A percentile compares a stretch with the other conserved stretches of the same genome.
These are phyloP conservation scores for Temnothorax rugatulus DNA, from an alignment of 2,888 invertebrate species.

Conservation along the genomic window DNA sequence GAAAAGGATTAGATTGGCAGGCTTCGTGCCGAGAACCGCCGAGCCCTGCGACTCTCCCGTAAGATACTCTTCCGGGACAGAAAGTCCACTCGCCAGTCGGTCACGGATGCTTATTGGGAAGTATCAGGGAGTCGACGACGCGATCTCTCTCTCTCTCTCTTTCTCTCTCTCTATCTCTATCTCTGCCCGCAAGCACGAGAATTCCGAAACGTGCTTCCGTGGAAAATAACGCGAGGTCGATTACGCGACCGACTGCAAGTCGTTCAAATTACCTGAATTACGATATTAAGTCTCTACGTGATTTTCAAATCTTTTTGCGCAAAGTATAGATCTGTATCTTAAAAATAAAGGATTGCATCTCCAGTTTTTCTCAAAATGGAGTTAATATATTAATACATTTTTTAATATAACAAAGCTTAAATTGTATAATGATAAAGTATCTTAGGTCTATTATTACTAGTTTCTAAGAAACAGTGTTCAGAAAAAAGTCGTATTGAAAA, in stretches of 20 bases:
- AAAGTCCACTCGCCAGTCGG: constrained; percentile 26
- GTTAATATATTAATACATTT: no score
- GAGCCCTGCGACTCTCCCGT: constrained; percentile 3
- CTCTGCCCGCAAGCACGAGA: not conserved
- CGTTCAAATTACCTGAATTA: not conserved
- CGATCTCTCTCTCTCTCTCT: not conserved
- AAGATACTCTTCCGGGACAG: constrained; percentile 4
- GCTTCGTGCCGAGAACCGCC: constrained; percentile 1
- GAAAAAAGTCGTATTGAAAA: no score
- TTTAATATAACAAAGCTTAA: no score
- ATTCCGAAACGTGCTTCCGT: not conserved
- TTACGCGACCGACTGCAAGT: not conserved
- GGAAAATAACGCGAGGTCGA: not conserved
- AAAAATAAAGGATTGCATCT: no score
- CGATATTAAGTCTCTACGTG: not conserved
- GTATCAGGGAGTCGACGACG: constrained; percentile 20
- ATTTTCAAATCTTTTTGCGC: not conserved
- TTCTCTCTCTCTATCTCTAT: no score
- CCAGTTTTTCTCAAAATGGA: no score
- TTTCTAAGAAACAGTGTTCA: no score
- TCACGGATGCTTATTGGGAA: constrained; percentile 16
- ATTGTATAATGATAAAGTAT: no score
- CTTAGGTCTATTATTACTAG: no score
- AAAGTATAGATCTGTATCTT: not conserved
- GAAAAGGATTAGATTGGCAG: constrained; percentile 57